phyloP scores from a whole-genome alignment of 2,797 vertebrate genomes.

The Sciaenops ocellatus region DNA sequence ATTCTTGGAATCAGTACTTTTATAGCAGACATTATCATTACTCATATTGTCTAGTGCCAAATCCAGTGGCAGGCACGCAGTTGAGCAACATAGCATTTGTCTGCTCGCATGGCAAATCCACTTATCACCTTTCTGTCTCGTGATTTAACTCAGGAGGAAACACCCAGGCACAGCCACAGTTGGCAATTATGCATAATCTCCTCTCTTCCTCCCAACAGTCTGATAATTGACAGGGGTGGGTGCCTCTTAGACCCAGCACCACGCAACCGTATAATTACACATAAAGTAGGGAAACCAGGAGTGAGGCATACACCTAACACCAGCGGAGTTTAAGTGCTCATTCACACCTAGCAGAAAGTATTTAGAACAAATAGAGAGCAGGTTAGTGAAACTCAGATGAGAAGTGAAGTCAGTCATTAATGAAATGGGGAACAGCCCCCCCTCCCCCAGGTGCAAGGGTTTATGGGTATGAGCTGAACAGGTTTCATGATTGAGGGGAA shows the following conservation, averaged over 20 bases:
- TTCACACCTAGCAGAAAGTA: neutral
- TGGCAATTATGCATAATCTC: conserved; percentile 82
- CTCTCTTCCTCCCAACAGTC: conserved; percentile 70
- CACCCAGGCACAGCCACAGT: conserved; percentile 73
- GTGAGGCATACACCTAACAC: conserved; percentile 15
- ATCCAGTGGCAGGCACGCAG: conserved; percentile 62
- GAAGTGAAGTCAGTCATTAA: neutral
- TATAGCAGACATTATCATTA: conserved; percentile 40
- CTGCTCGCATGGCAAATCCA: conserved; percentile 74
- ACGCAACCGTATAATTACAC: conserved; percentile 70
- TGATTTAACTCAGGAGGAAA: conserved; percentile 74
- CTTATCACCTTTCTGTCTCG: conserved; percentile 78
- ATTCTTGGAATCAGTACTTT: conserved; percentile 2
- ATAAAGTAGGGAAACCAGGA: conserved; percentile 34
- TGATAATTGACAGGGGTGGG: conserved; percentile 76
- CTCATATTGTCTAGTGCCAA: conserved; percentile 53
- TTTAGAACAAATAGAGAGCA: neutral
- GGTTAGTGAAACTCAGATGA: neutral
- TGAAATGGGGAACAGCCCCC: neutral
- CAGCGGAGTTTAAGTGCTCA: neutral
- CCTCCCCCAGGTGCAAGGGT: neutral
- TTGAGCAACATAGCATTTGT: conserved; percentile 77
- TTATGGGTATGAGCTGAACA: neutral
- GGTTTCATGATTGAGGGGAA: neutral
- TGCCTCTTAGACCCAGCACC: conserved; percentile 61